Conservation (phyloP, 2,888 invertebrate species). For the Pseudanteris insignis region DNA sequence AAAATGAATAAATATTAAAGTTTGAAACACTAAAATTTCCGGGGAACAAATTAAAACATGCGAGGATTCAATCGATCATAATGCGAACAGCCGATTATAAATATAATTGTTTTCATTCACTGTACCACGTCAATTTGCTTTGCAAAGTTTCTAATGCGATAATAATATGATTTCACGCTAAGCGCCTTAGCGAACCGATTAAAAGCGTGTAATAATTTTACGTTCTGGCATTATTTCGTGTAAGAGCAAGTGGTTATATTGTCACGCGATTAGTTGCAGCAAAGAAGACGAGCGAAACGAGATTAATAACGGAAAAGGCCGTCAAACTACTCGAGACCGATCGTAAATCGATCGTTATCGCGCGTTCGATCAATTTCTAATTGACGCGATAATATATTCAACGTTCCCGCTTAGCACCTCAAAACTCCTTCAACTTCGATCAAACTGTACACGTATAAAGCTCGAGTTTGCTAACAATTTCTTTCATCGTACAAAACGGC, state of each 20-base stretch:
- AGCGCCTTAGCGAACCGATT: slow-evolving; percentile 9
- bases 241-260: slow-evolving; percentile 30
- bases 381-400: slow-evolving; percentile 61
- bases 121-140: no score
- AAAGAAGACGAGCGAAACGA: slow-evolving; percentile 23
- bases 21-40: no score
- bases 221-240: slow-evolving; percentile 34
- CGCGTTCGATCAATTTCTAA: slow-evolving; percentile 61
- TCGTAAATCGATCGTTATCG: slow-evolving; percentile 57
- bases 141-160: slow-evolving; percentile 14
- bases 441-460: no score
- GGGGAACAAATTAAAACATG: no score
- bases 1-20: no score
- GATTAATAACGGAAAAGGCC: slow-evolving; percentile 43
- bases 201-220: slow-evolving; percentile 34
- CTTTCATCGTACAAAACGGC: no score
- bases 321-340: slow-evolving; percentile 47
- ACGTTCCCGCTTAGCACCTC: no score
- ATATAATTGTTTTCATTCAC: no score
- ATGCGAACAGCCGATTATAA: no score
- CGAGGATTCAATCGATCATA: no score
- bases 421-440: no score
- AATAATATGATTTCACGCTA: slow-evolving; percentile 15
- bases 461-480: no score
- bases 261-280: slow-evolving; percentile 35